These are phyloP conservation scores for Malurus splendens DNA, from an alignment of 2,797 vertebrate species.

Conservation along the genomic window DNA sequence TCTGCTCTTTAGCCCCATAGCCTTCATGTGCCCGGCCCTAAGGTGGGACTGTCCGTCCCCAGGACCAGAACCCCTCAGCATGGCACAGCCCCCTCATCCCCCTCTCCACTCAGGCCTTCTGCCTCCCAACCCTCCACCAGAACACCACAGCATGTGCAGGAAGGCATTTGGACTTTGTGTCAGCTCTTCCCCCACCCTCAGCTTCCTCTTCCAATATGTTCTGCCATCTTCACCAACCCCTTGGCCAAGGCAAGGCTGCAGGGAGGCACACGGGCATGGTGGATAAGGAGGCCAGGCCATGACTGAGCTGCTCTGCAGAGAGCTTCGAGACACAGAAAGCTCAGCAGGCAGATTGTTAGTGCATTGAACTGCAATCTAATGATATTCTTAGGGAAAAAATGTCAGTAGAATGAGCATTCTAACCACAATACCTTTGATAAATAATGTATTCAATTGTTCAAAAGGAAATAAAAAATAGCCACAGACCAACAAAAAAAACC, in stretches of 20 bases:
- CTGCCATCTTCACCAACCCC: accelerated
- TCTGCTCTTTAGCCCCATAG: no score
- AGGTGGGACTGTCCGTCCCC: neutral
- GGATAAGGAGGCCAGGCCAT: neutral
- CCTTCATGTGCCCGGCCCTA: no score
- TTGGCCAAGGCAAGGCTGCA: accelerated
- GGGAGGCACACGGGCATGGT: accelerated
- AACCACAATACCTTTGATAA: constrained; percentile 16
- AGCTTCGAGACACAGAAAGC: neutral
- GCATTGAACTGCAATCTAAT: neutral
- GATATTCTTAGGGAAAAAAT: constrained; percentile 22
- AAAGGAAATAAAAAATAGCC: constrained; percentile 22
- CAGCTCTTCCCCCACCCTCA: neutral
- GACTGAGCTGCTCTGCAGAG: accelerated
- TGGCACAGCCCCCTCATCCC: accelerated
- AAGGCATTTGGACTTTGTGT: neutral
- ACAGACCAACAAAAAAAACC: neutral
- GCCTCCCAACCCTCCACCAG: neutral
- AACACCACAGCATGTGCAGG: accelerated
- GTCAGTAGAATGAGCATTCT: neutral
- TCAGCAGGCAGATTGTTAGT: neutral
- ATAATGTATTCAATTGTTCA: constrained; percentile 28
- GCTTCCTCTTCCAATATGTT: neutral
- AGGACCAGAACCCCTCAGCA: neutral
- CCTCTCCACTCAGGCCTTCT: neutral